Base-by-base conservation (phyloP, 2,797 vertebrate species). In the Schizopygopsis malacanthus region DNA sequence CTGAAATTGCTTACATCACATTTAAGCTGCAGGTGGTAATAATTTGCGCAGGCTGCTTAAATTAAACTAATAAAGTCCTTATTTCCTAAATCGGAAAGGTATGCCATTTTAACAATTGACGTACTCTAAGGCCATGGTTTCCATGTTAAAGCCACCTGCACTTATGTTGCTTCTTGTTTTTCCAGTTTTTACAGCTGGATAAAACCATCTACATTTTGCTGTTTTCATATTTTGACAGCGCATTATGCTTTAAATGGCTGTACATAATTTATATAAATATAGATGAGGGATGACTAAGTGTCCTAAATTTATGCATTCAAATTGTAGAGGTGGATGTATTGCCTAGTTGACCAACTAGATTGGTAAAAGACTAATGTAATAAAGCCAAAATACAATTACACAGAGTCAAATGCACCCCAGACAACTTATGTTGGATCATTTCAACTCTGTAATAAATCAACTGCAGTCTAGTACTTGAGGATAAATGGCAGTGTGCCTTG, bases 21-120 rank as follows among this genome's bases (percentile, higher is more conserved):
- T 61, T 79, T 79, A 63, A 63, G 22, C 77, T 79, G 77, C 39
- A 63, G 56, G 77, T 79, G 77, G 77, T 45, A 45, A 61, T 79
- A 45, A 63, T 79, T 79, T 63, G 56, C 0, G 9, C 56, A 43
- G 39, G 56, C 22, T 63, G 56, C 77, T 63, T 63, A 63, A 79
- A 28, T 79, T 28, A 2, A 63, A 45, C 77, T 79, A 63, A 79
- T 63, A 79, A 79, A 79, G 77, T 63, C 56, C 39, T 63, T 79
- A 79, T 79, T 63, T 79, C 77, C 54, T 79, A 79, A 63, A 63
- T 79, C 11, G 56, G 77, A 45, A 79, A 79, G 77, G 77, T 63
- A 63, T 1, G 77, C 56, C 0, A 16, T 63, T 79, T 79, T 63
- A 28, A 79, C 39, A 45, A 12, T 45, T 63, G 77, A 39, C 56